Base-by-base conservation (phyloP, 2,888 invertebrate genomes). In the Patella caerulea region DNA sequence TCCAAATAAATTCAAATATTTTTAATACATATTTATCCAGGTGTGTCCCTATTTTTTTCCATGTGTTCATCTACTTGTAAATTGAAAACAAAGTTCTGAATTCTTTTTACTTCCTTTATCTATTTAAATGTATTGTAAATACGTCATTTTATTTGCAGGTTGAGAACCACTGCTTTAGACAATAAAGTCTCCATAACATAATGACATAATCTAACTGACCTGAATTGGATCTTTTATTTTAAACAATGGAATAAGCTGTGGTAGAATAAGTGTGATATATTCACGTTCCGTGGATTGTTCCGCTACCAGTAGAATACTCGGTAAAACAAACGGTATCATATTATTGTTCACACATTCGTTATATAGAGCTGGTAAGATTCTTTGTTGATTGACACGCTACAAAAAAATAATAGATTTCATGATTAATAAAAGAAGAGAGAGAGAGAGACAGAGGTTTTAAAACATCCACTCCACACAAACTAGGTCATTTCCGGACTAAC, bases 301-400 rank as follows among this genome's bases (percentile, higher is more conserved):
- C 0, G 97, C 95, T 54, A 98, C 96, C 19, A 96, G 93, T 73
- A 99, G 93, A 14, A 98, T 95, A 91, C 96, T 97, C 17, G 98
- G 98, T 80, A 99, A 93, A 2, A 99, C 96, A 91, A 99, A 99
- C 1, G 99, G 99, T 34, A 99, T 96, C 98, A 99, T 98, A 1
- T 96, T 96, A 1, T 96, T 95, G 91, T 98, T 98, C 0, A 96
- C 94, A 91, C 97, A 96, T 92, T 99, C 99, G 87, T 97, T 96
- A 1, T 95, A 94, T 53, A 99, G 93, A 89, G 96, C 96, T 0
- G 98, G 97, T 70, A 98, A 92, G 34, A 99, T 95, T 80, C 98
- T 93, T 87, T 92, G 93, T 72, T 92, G 84, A 77, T 91, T 90
- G 14, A 93, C 92, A 76, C 93, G 84, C 92, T 93, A 83, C 75